Percentiles rank a stretch among this genome's conserved stretches.
Evolutionary conservation across 2,797 vertebrate genomes (phyloP).

Genomic region (Megalops cyprinoides): DNA sequence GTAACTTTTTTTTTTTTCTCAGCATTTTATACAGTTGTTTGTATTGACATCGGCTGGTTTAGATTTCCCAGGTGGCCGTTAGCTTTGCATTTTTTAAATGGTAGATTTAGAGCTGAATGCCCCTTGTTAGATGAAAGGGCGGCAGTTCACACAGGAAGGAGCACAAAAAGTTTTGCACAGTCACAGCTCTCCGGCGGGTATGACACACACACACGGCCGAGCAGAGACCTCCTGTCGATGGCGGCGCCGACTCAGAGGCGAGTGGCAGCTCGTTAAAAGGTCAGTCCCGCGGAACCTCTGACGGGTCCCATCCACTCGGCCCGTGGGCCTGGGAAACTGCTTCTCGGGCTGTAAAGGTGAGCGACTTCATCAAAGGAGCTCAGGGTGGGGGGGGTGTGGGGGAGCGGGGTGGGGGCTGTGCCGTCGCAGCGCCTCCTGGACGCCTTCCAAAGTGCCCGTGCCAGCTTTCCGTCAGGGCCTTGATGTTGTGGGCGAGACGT

Average conservation of each 20-base stretch:
- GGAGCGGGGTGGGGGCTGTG: constrained; percentile 12
- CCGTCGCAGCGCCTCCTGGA: constrained; percentile 38
- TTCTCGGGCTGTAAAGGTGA: constrained; percentile 52
- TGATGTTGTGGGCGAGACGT: constrained; percentile 31
- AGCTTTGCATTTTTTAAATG: not conserved
- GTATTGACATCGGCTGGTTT: not conserved
- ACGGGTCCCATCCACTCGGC: not conserved
- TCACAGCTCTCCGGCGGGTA: not conserved
- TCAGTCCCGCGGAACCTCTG: not conserved
- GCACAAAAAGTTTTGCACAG: not conserved
- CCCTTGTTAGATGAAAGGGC: not conserved
- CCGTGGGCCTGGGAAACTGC: constrained; percentile 36
- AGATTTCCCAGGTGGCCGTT: not conserved
- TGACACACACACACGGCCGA: not conserved
- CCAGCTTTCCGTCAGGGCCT: constrained; percentile 35
- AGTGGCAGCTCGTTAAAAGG: not conserved
- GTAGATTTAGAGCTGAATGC: not conserved
- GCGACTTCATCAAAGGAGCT: constrained; percentile 54
- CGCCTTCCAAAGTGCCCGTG: constrained; percentile 40
- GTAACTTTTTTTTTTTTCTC: not conserved
- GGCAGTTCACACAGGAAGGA: not conserved
- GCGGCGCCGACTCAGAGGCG: not conserved
- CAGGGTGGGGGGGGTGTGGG: too few species aligned
- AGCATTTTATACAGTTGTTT: not conserved
- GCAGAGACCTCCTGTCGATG: not conserved